Evolutionary conservation across 2,888 invertebrate genomes (phyloP), one percentile per base, ranked within the genome.

Genomic region (Drosophila aldrichi): DNA sequence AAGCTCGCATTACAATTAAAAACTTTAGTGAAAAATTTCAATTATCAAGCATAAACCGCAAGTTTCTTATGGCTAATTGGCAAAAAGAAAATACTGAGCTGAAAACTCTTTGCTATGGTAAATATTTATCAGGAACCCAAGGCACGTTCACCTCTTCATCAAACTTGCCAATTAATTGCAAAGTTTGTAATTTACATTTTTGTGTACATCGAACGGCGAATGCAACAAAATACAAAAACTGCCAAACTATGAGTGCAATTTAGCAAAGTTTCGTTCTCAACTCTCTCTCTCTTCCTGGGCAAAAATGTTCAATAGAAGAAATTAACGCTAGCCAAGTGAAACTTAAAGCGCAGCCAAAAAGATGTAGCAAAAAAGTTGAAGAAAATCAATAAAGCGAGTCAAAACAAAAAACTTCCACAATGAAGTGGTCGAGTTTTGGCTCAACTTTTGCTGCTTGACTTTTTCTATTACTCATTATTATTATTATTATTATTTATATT

Each of bases 101-200:
- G 25, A 34, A 25, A 38, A 41, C 18, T 22, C 25, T 25, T 38
- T 25, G n/a, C 41, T 61, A 60, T 54, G 54, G 70, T 55, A 49
- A 54, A 64, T 70, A 65, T 71, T 65, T 25, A 38, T 20, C 51
- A 52, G 77, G 38, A 22, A 48, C 10, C 14, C 38, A 18, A 22
- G 22, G 14, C 38, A 3, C 10, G 4, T 34, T 9, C 36, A 18
- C 9, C 12, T n/a, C 49, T 63, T 57, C 67, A 44, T 72, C 67
- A 38, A 72, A 49, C 54, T 68, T 65, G 64, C 76, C 72, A 78
- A 79, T 77, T 81, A 77, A 73, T 79, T 62, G 61, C 64, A 70
- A 77, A 67, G 58, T 70, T 77, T 79, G 67, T 58, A 70, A 81
- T 73, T 81, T 63, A 70, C 70, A 80, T 80, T 81, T 77, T 70